Base-by-base conservation (phyloP, 2,888 invertebrate genomes). In the Hemicrepidius hirtus region DNA sequence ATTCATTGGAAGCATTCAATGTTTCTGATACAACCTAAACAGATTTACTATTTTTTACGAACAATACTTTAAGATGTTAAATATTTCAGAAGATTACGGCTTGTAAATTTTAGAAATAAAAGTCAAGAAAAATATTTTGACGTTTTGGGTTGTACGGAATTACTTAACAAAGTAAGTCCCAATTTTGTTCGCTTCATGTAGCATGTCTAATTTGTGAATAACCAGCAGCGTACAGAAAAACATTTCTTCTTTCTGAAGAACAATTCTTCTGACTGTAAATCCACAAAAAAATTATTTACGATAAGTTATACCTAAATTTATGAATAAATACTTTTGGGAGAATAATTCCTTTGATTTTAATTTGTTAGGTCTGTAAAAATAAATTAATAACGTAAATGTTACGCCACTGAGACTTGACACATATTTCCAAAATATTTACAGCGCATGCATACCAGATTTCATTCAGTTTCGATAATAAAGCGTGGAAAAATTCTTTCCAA, bases 91-190 rank as follows among this genome's bases (percentile, higher is more conserved):
- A 20, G n/a, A 59, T 6, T 59, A 59, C 46, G 1, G 13, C n/a
- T 20, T 40, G 24, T 59, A 59, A 59, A 59, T 59, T 32, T 63
- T 7, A 24, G 28, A 66, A 21, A 41, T 41, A 66, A 57, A 55
- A 41, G 55, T 57, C 16, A 28, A 57, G 16, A 46, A 20, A 20
- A 66, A 57, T 66, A 66, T 66, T 66, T 66, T 66, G 66, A 66
- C 66, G 20, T 44, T 55, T 57, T 44, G 13, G 66, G 66, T 66
- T 57, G 44, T 53, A 57, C 66, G 10, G 28, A n/a, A 66, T 66
- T 66, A 40, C 32, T 44, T 21, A 37, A 28, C 37, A 20, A 50
- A 50, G 64, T 50, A 24, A 50, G 7, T 24, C 18, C 21, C 46
- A 9, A 24, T 46, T 44, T 41, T 28, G 21, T 46, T 6, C 18